Evolutionary conservation across 2,797 vertebrate species (phyloP).

Genomic region (Alauda arvensis): DNA sequence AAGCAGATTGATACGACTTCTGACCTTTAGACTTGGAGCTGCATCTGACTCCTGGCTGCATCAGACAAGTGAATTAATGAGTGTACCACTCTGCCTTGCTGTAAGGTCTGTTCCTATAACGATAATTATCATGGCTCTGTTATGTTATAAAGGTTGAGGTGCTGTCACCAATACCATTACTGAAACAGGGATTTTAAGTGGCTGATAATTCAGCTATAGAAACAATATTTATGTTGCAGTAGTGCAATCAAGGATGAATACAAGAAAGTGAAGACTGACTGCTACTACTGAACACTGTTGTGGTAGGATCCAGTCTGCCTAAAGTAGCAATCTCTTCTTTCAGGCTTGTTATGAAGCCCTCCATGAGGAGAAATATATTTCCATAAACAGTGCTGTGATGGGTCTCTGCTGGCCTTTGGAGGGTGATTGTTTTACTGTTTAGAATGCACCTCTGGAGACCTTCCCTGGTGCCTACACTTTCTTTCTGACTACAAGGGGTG

Average conservation of each 20-base stretch:
- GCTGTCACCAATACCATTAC: conserved; percentile 32
- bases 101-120: conserved; percentile 19
- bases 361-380: not conserved
- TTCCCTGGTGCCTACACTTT: not conserved
- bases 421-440: not conserved
- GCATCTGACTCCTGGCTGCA: conserved; percentile 37
- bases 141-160: not conserved
- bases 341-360: not conserved
- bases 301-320: not conserved
- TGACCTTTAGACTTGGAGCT: conserved; percentile 54
- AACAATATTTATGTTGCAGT: not conserved
- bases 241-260: not conserved
- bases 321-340: not conserved
- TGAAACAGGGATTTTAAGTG: conserved; percentile 35
- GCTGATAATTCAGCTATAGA: conserved; percentile 20
- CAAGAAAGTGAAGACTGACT: not conserved
- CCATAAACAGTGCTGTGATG: accelerated
- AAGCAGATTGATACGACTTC: conserved; percentile 41
- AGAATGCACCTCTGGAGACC: not conserved
- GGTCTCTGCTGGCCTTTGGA: not conserved
- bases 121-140: conserved; percentile 44
- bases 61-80: conserved; percentile 58
- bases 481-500: not conserved
- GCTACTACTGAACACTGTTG: not conserved
- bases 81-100: not conserved